Percentiles rank a stretch among this genome's conserved stretches.
These are phyloP conservation scores for Craniophora ligustri DNA, from an alignment of 2,888 invertebrate genomes.

Conservation along the genomic window DNA sequence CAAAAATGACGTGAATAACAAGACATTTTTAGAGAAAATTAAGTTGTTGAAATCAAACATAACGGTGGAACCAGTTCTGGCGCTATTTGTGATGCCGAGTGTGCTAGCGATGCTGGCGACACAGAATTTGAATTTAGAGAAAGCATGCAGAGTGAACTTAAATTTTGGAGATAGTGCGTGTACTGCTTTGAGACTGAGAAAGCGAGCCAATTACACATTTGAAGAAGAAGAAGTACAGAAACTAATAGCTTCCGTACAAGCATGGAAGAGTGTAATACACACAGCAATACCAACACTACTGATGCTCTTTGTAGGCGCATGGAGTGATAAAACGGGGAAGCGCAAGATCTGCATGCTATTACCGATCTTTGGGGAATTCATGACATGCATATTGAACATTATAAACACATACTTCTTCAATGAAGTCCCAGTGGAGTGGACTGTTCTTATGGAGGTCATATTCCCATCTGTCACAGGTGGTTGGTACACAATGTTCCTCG, in stretches of 20 bases:
- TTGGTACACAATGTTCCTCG: conserved; percentile 88
- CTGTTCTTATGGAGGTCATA: conserved; percentile 86
- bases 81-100: conserved; percentile 90
- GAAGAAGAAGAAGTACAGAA: conserved; percentile 91
- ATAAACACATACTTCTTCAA: conserved; percentile 87
- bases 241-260: conserved; percentile 86
- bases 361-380: conserved; percentile 87
- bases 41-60: conserved; percentile 86
- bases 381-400: conserved; percentile 84
- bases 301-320: conserved; percentile 89
- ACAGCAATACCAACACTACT: conserved; percentile 86
- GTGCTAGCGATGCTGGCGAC: conserved; percentile 92
- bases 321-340: conserved; percentile 89
- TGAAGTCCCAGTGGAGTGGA: conserved; percentile 86
- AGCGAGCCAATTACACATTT: conserved; percentile 90
- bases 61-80: conserved; percentile 91
- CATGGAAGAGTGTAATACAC: conserved; percentile 88
- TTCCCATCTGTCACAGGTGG: conserved; percentile 87
- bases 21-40: conserved; percentile 81
- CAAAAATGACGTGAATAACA: conserved; percentile 66
- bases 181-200: conserved; percentile 91
- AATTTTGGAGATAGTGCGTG: conserved; percentile 91
- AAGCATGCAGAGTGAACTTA: conserved; percentile 94
- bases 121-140: conserved; percentile 95
- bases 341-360: conserved; percentile 89